Base-by-base conservation (phyloP, 2,113 vertebrate species). In the Centropus unirufus region DNA sequence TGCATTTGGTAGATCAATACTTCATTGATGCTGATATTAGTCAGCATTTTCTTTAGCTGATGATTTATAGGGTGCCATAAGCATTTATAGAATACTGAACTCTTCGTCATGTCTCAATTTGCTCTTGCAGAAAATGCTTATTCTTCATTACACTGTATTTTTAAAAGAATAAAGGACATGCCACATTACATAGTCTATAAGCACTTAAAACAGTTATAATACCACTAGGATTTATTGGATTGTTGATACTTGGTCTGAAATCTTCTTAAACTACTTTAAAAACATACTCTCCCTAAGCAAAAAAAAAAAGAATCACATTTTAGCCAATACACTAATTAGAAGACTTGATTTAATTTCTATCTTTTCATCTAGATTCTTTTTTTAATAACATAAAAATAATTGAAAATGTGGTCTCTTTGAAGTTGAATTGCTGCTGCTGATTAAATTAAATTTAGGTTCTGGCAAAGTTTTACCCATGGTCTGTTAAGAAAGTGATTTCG, bases 61-160 rank as follows among this genome's bases (percentile, higher is more conserved):
- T 97, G 93, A 97, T 97, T 96, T 97, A 97, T 97, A 93, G 70
- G 40, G 44, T 96, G 93, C 54, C 95, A 96, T 64, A 69, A 90
- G 14, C 89, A 82, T 91, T 97, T 97, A 95, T 63, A 57, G 34
- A 94, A 96, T 93, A 76, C 55, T 98, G 97, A 97, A 87, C 63
- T 98, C 81, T 97, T 95, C 77, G 40, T 94, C 91, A 93, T 86
- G 23, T 96, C 79, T 96, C 81, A 92, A 93, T 97, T 95, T 94
- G 42, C 54, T 93, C 77, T 77, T 17, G 11, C 16, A 82, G 29
- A 74, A 86, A 96, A 95, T 63, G 39, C 54, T 83, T 62, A 81
- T 96, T 90, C 72, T 87, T 95, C 96, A 96, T 97, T 92, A 80
- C 58, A 73, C 23, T 17, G 8, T 55, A 61, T 80, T 95, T 62